phyloP scores from a whole-genome alignment of 1,140 invertebrate species.

The honey bee (Apis mellifera) region DNA sequence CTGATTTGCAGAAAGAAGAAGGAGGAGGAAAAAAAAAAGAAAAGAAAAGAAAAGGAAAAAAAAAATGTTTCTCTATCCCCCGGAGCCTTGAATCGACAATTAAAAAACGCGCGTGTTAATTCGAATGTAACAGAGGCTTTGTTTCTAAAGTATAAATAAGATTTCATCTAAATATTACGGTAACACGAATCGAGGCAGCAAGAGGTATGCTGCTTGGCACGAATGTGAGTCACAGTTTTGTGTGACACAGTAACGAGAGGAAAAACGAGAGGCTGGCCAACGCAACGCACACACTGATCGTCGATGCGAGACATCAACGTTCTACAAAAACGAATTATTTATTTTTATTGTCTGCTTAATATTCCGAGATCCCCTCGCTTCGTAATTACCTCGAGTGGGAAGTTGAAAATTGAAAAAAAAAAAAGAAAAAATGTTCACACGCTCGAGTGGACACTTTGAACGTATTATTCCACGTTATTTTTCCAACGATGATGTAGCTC shows the following conservation, averaged over 20 bases:
- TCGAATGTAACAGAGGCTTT: constrained; percentile 2
- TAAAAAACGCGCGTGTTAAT: constrained; percentile 8
- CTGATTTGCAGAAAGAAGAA: neutral
- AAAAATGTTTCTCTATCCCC: neutral
- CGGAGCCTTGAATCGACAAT: constrained; percentile 1
- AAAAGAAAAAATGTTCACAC: constrained; percentile 20
- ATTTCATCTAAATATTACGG: constrained; percentile 1
- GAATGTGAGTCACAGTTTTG: constrained; percentile 33
- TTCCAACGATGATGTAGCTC: neutral
- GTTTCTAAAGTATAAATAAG: neutral
- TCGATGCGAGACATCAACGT: constrained; percentile 54
- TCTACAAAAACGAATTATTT: constrained; percentile 8
- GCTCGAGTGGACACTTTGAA: constrained; percentile 1
- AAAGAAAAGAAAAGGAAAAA: neutral
- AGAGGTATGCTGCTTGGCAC: neutral
- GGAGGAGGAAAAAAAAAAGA: neutral
- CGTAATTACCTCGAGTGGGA: neutral
- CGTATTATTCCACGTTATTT: neutral
- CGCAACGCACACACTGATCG: constrained; percentile 19
- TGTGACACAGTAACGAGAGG: constrained; percentile 24
- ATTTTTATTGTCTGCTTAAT: neutral
- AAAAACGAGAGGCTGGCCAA: constrained; percentile 39
- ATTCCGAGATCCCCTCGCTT: constrained; percentile 5
- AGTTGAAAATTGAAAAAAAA: neutral
- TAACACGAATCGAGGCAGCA: constrained; percentile 3